Evolutionary conservation across 92 coral and sea anemone species (phyloP).

Genomic region (Actinostola sp.): DNA sequence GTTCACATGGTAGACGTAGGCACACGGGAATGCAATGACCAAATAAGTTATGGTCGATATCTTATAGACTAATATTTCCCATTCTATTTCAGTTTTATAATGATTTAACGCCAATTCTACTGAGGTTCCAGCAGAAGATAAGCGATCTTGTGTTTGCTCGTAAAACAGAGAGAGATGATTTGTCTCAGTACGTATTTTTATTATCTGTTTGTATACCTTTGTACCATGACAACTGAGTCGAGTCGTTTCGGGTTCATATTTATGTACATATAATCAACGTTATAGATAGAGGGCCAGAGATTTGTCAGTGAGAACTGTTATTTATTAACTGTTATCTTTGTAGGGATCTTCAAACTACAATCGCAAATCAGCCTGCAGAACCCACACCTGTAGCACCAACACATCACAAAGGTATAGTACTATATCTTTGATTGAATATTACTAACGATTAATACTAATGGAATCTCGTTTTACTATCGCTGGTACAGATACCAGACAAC

Average conservation of each 20-base stretch:
- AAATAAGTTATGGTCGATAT: background rate
- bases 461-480: background rate
- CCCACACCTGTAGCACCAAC: constrained; percentile 80
- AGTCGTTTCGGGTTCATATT: background rate
- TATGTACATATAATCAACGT: background rate
- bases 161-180: constrained; percentile 93
- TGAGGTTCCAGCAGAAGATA: constrained; percentile 86
- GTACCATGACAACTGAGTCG: no score
- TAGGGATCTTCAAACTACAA: constrained; percentile 89
- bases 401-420: constrained; percentile 73
- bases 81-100: constrained; percentile 84
- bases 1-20: no score
- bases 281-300: no score
- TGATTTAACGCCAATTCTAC: constrained; percentile 90
- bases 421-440: background rate
- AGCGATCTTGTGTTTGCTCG: constrained; percentile 97
- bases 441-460: background rate
- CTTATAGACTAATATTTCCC: background rate
- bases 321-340: no score
- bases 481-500: constrained; percentile 61
- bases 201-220: background rate
- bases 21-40: no score
- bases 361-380: constrained; percentile 87
- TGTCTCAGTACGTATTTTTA: constrained; percentile 68
- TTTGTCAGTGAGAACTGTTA: no score